Conservation (phyloP, 1,140 invertebrate species). For the Druon quercuslanigerum region DNA sequence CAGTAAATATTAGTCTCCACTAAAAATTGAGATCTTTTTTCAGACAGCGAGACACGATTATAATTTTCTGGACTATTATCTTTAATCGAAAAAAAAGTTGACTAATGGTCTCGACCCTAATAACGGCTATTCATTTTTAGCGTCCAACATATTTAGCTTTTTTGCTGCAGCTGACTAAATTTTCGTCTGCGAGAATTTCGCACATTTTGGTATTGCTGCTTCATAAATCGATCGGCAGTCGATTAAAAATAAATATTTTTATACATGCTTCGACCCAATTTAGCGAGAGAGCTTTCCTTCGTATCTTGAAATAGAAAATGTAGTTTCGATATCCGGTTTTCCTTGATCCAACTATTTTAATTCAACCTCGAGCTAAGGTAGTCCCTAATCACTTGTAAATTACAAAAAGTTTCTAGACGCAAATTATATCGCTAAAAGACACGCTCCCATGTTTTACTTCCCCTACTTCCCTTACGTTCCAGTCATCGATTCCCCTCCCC, state of each 20-base stretch:
- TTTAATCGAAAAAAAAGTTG: too few relatives aligned
- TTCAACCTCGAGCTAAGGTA: conserved; percentile 24
- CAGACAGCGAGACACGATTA: too few relatives aligned
- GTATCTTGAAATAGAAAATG: conserved; percentile 9
- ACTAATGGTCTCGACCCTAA: too few relatives aligned
- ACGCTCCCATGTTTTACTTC: too few relatives aligned
- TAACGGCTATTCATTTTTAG: neutral
- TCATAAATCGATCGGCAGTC: conserved; percentile 4
- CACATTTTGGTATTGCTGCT: neutral
- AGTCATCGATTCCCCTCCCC: too few relatives aligned
- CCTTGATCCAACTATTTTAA: conserved; percentile 26
- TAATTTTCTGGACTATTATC: too few relatives aligned
- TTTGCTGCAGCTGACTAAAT: conserved; percentile 36
- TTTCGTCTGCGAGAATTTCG: neutral
- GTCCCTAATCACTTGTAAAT: conserved; percentile 6
- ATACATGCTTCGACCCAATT: conserved; percentile 34
- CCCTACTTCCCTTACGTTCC: too few relatives aligned
- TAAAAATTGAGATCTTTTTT: too few relatives aligned
- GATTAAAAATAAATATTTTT: conserved; percentile 42
- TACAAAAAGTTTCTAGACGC: neutral
- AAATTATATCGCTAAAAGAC: too few relatives aligned
- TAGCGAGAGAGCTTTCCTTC: neutral
- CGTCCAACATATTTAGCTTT: conserved; percentile 3
- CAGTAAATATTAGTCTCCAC: too few relatives aligned
- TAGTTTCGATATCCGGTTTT: conserved; percentile 35